phyloP scores from a whole-genome alignment of 2,113 vertebrate species.

The Strix aluco region DNA sequence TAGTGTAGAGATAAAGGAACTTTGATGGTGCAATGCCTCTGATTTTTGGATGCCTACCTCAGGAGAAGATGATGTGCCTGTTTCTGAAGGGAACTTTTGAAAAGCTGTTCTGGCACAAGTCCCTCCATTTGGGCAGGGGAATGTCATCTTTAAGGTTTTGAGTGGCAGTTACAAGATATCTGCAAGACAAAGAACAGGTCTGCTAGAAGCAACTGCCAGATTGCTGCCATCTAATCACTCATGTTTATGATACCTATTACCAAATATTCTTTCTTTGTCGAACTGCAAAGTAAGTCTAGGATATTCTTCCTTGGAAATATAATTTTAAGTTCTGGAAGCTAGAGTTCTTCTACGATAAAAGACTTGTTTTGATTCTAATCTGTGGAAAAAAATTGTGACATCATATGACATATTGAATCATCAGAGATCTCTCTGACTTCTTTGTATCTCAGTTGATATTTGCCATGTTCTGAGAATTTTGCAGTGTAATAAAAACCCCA shows the following conservation, averaged over 20 bases:
- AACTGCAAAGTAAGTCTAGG: neutral
- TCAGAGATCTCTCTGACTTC: neutral
- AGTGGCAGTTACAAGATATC: neutral
- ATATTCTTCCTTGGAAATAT: neutral
- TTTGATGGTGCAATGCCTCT: neutral
- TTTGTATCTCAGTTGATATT: neutral
- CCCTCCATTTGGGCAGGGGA: neutral
- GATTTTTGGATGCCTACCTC: neutral
- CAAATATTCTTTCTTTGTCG: neutral
- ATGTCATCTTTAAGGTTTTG: neutral
- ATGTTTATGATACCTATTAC: neutral
- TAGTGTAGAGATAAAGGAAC: neutral
- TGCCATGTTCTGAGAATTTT: neutral
- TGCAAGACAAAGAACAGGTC: neutral
- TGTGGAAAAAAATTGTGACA: neutral
- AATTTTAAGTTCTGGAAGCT: neutral
- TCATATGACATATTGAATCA: neutral
- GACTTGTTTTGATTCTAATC: neutral
- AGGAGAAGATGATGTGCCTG: rapidly evolving
- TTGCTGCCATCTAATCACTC: neutral
- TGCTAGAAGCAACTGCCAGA: neutral
- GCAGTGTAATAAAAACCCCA: rapidly evolving
- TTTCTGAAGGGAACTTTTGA: neutral
- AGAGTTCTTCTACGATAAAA: neutral
- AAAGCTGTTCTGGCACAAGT: neutral